Percentiles rank a stretch among this genome's conserved stretches.
phyloP scores from a whole-genome alignment of 2,797 vertebrate species.

The Heteromormyrus szaboi region DNA sequence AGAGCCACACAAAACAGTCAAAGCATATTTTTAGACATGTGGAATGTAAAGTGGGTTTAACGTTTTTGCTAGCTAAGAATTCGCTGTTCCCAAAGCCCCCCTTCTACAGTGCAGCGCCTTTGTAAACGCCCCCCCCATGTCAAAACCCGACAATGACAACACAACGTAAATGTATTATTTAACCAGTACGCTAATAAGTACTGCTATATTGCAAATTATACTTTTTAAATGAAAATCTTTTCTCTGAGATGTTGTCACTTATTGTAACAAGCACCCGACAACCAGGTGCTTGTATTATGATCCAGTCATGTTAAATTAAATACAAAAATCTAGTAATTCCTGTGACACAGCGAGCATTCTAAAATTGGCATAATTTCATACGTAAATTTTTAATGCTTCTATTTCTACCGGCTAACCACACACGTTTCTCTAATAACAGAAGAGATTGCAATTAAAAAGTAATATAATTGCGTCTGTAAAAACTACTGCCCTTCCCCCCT shows the following conservation, averaged over 20 bases:
- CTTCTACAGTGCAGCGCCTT: background rate
- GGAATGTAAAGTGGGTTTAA: background rate
- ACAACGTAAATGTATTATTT: background rate
- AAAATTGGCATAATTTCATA: background rate
- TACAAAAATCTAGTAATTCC: background rate
- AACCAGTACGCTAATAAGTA: background rate
- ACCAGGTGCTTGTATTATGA: background rate
- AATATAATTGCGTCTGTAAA: background rate
- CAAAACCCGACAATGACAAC: background rate
- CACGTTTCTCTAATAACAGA: background rate
- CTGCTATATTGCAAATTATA: background rate
- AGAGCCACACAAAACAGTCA: background rate
- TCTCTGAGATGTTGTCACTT: background rate
- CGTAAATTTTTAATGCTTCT: background rate
- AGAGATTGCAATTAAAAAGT: background rate
- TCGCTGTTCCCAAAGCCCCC: background rate
- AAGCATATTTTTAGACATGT: background rate
- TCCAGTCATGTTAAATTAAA: background rate
- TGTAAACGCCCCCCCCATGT: background rate
- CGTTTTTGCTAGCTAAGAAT: background rate
- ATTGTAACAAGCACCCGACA: background rate
- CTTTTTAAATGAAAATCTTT: background rate
- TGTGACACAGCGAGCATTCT: background rate
- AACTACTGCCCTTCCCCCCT: background rate
- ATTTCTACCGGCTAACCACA: background rate